These are phyloP conservation scores for Ennomos erosarius DNA, from an alignment of 2,888 invertebrate genomes.

Conservation along the genomic window DNA sequence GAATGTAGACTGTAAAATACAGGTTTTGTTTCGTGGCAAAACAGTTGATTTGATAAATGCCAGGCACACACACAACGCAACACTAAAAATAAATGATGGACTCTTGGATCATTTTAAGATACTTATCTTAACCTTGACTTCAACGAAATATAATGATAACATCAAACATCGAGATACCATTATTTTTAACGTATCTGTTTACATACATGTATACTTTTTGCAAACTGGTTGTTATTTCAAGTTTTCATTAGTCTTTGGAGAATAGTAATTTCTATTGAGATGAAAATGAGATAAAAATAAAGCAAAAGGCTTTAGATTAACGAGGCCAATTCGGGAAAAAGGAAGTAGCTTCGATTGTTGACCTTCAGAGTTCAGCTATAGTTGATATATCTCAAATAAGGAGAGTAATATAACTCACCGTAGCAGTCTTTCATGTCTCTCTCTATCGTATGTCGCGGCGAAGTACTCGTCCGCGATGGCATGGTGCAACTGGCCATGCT, in stretches of 20 bases:
- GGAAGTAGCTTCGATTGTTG: no score
- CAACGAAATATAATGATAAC: no score
- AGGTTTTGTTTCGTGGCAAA: neutral
- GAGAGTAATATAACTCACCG: constrained; percentile 76
- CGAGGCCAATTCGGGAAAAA: no score
- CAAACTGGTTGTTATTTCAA: neutral
- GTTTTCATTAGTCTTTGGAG: no score
- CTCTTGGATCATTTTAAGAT: constrained; percentile 13
- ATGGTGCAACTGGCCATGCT: constrained; percentile 82
- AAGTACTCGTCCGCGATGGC: constrained; percentile 81
- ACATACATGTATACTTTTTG: constrained; percentile 7
- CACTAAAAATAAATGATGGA: constrained; percentile 16
- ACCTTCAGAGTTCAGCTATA: no score
- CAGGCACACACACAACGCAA: no score
- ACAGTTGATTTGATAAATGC: neutral
- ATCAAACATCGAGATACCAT: constrained; percentile 20
- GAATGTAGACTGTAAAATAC: neutral
- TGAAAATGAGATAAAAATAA: no score
- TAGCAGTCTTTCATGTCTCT: constrained; percentile 88
- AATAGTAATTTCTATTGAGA: no score
- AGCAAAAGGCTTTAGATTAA: no score
- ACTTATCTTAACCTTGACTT: constrained; percentile 19
- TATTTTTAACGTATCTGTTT: constrained; percentile 13
- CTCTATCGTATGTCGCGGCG: constrained; percentile 86
- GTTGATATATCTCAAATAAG: neutral